A percentile compares a stretch with the other conserved stretches of the same genome.
phyloP scores from a whole-genome alignment of 2,797 vertebrate species.

The Halcyon smyrnensis region DNA sequence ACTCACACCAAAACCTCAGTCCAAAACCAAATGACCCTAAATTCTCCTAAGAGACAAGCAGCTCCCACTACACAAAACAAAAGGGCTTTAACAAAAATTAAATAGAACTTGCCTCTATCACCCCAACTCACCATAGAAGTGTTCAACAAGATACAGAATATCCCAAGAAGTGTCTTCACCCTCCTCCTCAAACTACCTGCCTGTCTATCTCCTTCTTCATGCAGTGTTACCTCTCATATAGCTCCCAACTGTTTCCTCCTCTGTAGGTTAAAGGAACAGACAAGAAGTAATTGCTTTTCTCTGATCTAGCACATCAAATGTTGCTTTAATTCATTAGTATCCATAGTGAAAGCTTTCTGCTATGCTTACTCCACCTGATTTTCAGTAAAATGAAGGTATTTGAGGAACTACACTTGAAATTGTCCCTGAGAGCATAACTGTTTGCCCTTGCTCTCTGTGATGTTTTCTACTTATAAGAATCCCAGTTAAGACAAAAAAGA shows the following conservation, averaged over 20 bases:
- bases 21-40: neutral
- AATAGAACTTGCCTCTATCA: accelerated
- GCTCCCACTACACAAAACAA: accelerated
- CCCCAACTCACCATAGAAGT: accelerated
- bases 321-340: neutral
- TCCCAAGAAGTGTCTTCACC: accelerated
- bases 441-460: neutral
- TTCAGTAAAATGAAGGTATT: neutral
- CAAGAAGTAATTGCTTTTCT: neutral
- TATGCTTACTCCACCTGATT: neutral
- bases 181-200: accelerated
- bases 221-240: accelerated
- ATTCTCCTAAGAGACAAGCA: neutral
- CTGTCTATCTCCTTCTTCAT: neutral
- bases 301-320: neutral
- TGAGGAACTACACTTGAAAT: neutral
- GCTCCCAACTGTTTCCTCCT: neutral
- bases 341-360: neutral
- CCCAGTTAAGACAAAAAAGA: neutral
- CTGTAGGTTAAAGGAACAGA: neutral
- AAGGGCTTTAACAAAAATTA: neutral
- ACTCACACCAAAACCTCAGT: neutral
- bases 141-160: accelerated
- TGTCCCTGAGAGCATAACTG: neutral
- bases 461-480: neutral